Evolutionary conservation across 1,140 invertebrate genomes (phyloP).

Genomic region (honey bee (Apis mellifera)): DNA sequence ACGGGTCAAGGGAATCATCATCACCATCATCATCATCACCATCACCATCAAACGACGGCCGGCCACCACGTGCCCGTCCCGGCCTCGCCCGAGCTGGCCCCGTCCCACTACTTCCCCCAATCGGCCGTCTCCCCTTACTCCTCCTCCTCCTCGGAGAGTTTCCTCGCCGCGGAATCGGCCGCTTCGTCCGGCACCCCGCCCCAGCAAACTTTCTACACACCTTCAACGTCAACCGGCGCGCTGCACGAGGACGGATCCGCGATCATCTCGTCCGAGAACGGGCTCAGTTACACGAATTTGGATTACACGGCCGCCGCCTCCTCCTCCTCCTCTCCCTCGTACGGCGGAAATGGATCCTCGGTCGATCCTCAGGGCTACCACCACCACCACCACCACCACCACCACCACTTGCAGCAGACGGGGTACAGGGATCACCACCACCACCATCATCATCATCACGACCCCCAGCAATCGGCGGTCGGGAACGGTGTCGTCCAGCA

Average conservation of each 20-base stretch:
- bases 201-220: slow-evolving; percentile 75
- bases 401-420: slow-evolving; percentile 68
- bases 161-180: slow-evolving; percentile 68
- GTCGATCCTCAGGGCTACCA: slow-evolving; percentile 52
- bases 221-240: slow-evolving; percentile 74
- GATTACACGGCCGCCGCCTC: slow-evolving; percentile 84
- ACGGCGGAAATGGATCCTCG: slow-evolving; percentile 26
- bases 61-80: slow-evolving; percentile 71
- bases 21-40: slow-evolving; percentile 53
- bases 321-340: slow-evolving; percentile 40
- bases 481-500: slow-evolving; percentile 21
- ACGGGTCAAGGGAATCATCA: slow-evolving; percentile 73
- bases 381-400: no score
- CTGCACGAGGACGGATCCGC: slow-evolving; percentile 80
- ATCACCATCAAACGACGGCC: slow-evolving; percentile 49
- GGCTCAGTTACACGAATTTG: slow-evolving; percentile 94
- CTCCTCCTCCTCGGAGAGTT: slow-evolving; percentile 70
- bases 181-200: slow-evolving; percentile 71
- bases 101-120: slow-evolving; percentile 78
- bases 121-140: slow-evolving; percentile 74
- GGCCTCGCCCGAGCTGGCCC: slow-evolving; percentile 75
- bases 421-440: slow-evolving; percentile 71
- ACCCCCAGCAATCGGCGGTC: slow-evolving; percentile 58
- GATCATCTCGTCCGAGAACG: slow-evolving; percentile 92
- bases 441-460: slow-evolving; percentile 70